These are phyloP conservation scores for Muntiacus muntjak DNA, from an alignment of 2,113 vertebrate genomes.

Conservation along the genomic window DNA sequence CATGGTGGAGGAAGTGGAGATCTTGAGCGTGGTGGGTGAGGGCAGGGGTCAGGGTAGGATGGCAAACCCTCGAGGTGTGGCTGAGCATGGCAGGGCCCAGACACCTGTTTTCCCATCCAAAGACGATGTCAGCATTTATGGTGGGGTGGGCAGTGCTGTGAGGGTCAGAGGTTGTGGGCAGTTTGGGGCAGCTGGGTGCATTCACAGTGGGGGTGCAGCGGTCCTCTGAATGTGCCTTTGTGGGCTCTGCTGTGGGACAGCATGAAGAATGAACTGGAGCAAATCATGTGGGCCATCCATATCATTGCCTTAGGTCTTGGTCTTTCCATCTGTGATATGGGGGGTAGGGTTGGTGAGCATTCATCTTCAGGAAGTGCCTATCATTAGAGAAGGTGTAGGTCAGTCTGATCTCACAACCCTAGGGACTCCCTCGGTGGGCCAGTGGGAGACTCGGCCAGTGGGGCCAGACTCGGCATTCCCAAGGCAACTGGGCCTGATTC, in stretches of 20 bases:
- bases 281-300: background rate
- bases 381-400: background rate
- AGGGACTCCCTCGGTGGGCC: background rate
- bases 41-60: background rate
- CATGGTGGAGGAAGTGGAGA: background rate
- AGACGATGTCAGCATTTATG: background rate
- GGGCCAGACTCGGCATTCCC: background rate
- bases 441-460: background rate
- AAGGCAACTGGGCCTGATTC: background rate
- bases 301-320: background rate
- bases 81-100: background rate
- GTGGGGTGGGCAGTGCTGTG: accelerated
- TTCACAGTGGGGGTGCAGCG: background rate
- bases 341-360: too few relatives aligned
- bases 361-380: background rate
- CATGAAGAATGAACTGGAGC: background rate
- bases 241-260: background rate
- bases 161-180: accelerated
- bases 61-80: background rate
- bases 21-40: background rate
- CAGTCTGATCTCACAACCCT: background rate
- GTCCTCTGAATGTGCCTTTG: background rate
- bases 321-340: background rate
- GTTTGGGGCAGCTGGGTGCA: background rate
- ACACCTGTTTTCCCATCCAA: background rate